Conservation (phyloP, 2,888 invertebrate genomes). For the Brachypterus glaber region DNA sequence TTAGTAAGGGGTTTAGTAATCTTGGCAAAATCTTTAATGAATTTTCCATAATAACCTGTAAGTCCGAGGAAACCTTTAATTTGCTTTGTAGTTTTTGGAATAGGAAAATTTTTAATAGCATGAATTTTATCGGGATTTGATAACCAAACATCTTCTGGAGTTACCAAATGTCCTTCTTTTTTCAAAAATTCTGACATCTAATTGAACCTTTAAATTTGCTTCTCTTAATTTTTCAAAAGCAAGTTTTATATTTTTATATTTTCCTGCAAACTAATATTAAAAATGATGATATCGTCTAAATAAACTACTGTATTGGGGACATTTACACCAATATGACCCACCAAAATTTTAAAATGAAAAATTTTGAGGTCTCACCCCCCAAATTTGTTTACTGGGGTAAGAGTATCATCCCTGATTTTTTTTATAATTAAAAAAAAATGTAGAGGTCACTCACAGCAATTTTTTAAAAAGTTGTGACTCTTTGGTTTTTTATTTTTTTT, state of each 20-base stretch:
- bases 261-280: conserved; percentile 10
- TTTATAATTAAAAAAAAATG: too few relatives aligned
- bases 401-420: too few relatives aligned
- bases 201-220: conserved; percentile 17
- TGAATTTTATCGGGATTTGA: conserved; percentile 19
- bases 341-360: too few relatives aligned
- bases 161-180: conserved; percentile 18
- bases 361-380: too few relatives aligned
- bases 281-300: conserved; percentile 22
- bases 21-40: conserved; percentile 18
- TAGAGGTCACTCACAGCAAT: too few relatives aligned
- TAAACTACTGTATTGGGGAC: too few relatives aligned
- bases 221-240: conserved; percentile 14
- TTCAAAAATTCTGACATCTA: conserved; percentile 15
- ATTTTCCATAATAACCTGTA: conserved; percentile 19
- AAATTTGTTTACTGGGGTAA: too few relatives aligned
- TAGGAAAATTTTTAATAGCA: conserved; percentile 17
- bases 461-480: too few relatives aligned
- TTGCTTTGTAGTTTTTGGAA: conserved; percentile 19
- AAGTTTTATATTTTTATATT: conserved; percentile 6
- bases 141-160: conserved; percentile 16
- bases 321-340: too few relatives aligned
- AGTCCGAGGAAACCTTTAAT: conserved; percentile 20
- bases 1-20: conserved; percentile 18
- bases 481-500: too few relatives aligned